phyloP scores from a whole-genome alignment of 30 jellyfish, hydroid and myxozoan genomes.

The Aurelia aurita region DNA sequence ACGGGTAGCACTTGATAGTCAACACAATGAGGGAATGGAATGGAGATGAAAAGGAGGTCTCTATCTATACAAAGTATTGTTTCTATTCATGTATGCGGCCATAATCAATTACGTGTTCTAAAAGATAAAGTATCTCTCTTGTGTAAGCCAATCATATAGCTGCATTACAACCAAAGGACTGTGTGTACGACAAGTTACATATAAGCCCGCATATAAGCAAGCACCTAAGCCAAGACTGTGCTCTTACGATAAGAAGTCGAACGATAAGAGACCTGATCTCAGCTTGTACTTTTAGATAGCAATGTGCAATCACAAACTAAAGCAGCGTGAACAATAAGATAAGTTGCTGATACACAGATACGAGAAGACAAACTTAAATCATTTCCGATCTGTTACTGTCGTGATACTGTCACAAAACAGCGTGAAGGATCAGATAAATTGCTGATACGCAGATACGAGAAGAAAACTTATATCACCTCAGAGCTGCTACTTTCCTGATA shows the following conservation, averaged over 20 bases:
- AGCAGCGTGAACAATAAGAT: not conserved
- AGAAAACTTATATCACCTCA: too few relatives aligned
- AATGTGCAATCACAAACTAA: too few relatives aligned
- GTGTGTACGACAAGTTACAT: too few relatives aligned
- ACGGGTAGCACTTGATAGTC: slow-evolving; percentile 61
- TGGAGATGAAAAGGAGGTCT: slow-evolving; percentile 55
- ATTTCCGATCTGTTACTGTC: too few relatives aligned
- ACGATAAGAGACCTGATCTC: slow-evolving; percentile 17
- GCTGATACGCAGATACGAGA: slow-evolving; percentile 6
- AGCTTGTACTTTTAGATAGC: not conserved
- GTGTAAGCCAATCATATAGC: slow-evolving; percentile 56
- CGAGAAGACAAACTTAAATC: too few relatives aligned
- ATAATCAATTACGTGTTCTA: slow-evolving; percentile 32
- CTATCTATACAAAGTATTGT: slow-evolving; percentile 38
- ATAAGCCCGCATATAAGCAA: too few relatives aligned
- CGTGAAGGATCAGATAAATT: not conserved
- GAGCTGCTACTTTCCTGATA: too few relatives aligned
- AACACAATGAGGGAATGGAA: slow-evolving; percentile 36
- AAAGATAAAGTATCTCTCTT: slow-evolving; percentile 26
- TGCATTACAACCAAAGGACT: not conserved
- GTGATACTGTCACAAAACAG: too few relatives aligned
- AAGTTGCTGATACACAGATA: slow-evolving; percentile 9
- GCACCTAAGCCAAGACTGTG: too few relatives aligned
- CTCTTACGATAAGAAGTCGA: too few relatives aligned
- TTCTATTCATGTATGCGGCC: slow-evolving; percentile 31